Percentiles rank a stretch among this genome's conserved stretches.
Conservation (phyloP, 2,797 vertebrate species). For the Scyliorhinus canicula region DNA sequence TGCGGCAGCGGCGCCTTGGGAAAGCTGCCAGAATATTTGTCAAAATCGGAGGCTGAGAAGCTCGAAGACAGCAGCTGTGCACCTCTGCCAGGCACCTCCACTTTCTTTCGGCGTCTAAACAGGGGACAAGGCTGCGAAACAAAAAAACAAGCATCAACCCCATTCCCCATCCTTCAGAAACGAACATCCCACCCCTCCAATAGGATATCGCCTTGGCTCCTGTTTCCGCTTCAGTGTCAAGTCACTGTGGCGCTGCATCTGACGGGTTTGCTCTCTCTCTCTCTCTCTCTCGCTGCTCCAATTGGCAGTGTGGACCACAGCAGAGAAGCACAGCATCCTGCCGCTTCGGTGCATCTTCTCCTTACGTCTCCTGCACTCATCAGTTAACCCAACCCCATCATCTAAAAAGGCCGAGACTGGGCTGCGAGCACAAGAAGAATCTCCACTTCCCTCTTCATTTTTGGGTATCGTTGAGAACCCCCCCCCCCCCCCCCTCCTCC, state of each 20-base stretch:
- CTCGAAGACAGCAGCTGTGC: not conserved
- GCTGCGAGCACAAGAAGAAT: not conserved
- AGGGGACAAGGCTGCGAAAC: not conserved
- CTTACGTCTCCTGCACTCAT: not conserved
- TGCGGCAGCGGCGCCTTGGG: not conserved
- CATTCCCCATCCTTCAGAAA: not conserved
- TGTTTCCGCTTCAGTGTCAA: not conserved
- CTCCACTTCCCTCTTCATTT: not conserved
- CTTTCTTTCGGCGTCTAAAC: not conserved
- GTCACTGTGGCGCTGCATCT: not conserved
- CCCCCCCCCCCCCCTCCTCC: too few relatives aligned
- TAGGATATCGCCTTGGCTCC: not conserved
- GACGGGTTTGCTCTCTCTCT: conserved; percentile 1
- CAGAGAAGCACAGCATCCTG: not conserved
- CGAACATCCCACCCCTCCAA: not conserved
- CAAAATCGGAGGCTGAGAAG: not conserved
- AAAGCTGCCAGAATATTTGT: not conserved
- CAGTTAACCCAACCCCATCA: not conserved
- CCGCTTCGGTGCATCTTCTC: not conserved
- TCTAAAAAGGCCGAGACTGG: not conserved
- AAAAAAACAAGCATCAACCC: not conserved
- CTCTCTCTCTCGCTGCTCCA: not conserved
- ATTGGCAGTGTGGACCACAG: conserved; percentile 30
- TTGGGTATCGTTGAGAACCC: not conserved
- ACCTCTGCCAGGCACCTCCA: not conserved